Conservation (phyloP, 2,797 vertebrate species). For the Petrocephalus sullivani region DNA sequence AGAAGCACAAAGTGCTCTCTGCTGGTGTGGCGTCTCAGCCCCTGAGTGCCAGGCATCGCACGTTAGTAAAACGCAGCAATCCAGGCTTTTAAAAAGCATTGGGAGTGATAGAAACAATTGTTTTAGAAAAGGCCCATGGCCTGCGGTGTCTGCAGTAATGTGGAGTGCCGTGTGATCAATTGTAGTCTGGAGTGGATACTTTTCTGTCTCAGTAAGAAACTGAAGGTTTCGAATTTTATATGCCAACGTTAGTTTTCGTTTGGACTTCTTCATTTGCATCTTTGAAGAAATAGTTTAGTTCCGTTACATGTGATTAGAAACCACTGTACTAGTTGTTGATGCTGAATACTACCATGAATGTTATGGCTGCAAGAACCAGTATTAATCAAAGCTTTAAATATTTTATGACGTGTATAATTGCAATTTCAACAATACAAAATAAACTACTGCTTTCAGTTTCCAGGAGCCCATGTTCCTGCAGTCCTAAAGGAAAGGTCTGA, state of each 20-base stretch:
- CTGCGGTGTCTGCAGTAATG: neutral
- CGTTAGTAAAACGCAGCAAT: neutral
- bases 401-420: neutral
- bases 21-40: neutral
- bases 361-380: neutral
- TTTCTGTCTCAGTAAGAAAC: neutral
- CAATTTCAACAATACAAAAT: neutral
- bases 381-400: neutral
- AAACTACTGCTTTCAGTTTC: neutral
- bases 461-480: neutral
- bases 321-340: neutral
- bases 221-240: neutral
- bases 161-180: neutral
- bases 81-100: neutral
- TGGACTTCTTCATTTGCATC: neutral
- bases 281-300: neutral
- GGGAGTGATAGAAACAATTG: neutral
- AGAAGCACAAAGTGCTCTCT: neutral
- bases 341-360: neutral
- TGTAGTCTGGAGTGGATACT: neutral
- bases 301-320: neutral
- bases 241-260: neutral
- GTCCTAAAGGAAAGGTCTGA: neutral
- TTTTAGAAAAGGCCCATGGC: neutral
- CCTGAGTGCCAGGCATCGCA: neutral